phyloP scores from a whole-genome alignment of 1,140 invertebrate genomes.

The Drosophila malerkotliana region DNA sequence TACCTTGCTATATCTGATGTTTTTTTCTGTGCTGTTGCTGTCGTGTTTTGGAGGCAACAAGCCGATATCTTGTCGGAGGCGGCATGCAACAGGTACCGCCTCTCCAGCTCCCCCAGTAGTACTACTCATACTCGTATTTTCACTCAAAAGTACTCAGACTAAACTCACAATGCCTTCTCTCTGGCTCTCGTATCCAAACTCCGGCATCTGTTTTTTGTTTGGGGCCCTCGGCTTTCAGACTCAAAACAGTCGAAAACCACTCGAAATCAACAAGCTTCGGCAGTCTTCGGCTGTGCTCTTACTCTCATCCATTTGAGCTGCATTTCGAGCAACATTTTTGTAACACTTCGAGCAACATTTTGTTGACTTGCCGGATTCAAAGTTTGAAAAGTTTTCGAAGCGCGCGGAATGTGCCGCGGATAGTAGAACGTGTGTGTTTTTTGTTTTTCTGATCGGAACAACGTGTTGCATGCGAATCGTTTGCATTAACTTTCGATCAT shows the following conservation, averaged over 20 bases:
- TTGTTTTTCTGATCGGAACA: slow-evolving; percentile 27
- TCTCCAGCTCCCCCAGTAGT: not conserved
- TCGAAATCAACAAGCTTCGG: not conserved
- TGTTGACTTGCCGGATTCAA: not conserved
- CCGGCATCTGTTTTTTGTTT: slow-evolving; percentile 32
- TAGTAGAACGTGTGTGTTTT: slow-evolving; percentile 7
- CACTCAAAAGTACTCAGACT: slow-evolving; percentile 26
- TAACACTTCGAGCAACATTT: not conserved
- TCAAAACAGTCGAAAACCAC: slow-evolving; percentile 56
- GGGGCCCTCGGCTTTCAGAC: slow-evolving; percentile 64
- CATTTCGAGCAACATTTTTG: not conserved
- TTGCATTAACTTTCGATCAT: slow-evolving; percentile 52
- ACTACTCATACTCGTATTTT: slow-evolving; percentile 9
- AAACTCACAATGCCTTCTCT: slow-evolving; percentile 16
- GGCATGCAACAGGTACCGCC: slow-evolving; percentile 51
- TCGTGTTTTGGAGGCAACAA: slow-evolving; percentile 46
- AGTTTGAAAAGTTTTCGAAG: slow-evolving; percentile 55
- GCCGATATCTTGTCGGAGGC: slow-evolving; percentile 53
- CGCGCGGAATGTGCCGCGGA: slow-evolving; percentile 69
- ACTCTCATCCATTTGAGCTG: not conserved
- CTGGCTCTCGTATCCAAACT: slow-evolving; percentile 36
- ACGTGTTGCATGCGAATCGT: slow-evolving; percentile 62
- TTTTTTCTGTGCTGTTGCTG: slow-evolving; percentile 28
- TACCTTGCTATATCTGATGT: slow-evolving; percentile 49
- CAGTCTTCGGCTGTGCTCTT: not conserved